Conservation (phyloP, 2,888 invertebrate genomes). For the Chouioia cunea region DNA sequence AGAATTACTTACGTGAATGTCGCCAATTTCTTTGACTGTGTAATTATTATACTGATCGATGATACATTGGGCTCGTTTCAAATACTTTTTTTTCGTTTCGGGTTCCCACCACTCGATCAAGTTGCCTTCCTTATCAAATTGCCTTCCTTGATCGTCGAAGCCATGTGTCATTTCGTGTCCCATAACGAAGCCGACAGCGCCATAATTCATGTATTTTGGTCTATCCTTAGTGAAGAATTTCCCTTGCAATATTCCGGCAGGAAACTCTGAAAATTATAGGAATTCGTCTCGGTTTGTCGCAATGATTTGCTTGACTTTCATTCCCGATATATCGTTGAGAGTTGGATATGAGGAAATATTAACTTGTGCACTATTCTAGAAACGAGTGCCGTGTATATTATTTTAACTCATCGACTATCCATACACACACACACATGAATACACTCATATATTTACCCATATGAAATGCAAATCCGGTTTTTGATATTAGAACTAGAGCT, state of each 20-base stretch:
- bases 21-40: conserved; percentile 79
- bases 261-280: conserved; percentile 36
- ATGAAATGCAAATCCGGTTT: too few relatives aligned
- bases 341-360: too few relatives aligned
- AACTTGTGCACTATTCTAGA: too few relatives aligned
- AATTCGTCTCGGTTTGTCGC: too few relatives aligned
- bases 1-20: conserved; percentile 75
- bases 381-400: too few relatives aligned
- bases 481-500: too few relatives aligned
- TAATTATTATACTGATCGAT: conserved; percentile 94
- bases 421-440: too few relatives aligned
- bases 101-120: conserved; percentile 93
- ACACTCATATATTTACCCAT: too few relatives aligned
- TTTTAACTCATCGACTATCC: too few relatives aligned
- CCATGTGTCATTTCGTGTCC: conserved; percentile 93
- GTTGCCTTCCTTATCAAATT: conserved; percentile 92
- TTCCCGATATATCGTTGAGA: too few relatives aligned
- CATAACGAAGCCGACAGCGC: conserved; percentile 89
- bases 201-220: conserved; percentile 91
- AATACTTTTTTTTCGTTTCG: conserved; percentile 83
- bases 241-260: conserved; percentile 92
- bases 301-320: too few relatives aligned
- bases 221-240: conserved; percentile 89
- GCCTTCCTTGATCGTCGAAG: conserved; percentile 87
- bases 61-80: conserved; percentile 88